Evolutionary conservation across 2,113 vertebrate species (phyloP).

Genomic region (Dolichotis patagonum): DNA sequence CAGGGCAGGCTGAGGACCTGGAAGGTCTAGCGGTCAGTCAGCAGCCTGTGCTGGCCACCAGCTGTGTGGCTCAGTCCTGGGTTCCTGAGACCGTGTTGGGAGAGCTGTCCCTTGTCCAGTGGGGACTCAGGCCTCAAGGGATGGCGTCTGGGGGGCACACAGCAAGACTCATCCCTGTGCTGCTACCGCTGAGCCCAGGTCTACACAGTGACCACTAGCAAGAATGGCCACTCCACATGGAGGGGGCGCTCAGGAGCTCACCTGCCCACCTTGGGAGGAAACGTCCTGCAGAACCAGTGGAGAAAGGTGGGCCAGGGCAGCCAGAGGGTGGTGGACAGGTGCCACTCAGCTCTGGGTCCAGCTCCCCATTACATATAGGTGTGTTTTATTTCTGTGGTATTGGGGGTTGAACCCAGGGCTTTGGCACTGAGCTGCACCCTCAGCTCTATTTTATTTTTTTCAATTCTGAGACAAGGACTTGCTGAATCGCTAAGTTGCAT

Average conservation of each 20-base stretch:
- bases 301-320: neutral
- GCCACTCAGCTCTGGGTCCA: neutral
- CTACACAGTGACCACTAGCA: neutral
- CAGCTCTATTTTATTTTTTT: neutral
- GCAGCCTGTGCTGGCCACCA: neutral
- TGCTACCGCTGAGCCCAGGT: neutral
- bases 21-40: neutral
- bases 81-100: neutral
- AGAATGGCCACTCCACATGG: accelerated
- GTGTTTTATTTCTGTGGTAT: neutral
- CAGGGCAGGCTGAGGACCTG: neutral
- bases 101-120: neutral
- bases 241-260: neutral
- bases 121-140: neutral
- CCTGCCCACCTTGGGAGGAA: neutral
- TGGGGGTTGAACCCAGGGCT: neutral
- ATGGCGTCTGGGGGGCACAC: neutral
- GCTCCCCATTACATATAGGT: neutral
- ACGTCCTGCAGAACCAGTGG: neutral
- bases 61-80: neutral
- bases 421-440: neutral
- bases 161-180: neutral
- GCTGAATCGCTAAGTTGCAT: neutral
- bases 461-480: neutral
- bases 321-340: neutral